phyloP scores from a whole-genome alignment of 2,888 invertebrate species.

The Pterostichus niger region DNA sequence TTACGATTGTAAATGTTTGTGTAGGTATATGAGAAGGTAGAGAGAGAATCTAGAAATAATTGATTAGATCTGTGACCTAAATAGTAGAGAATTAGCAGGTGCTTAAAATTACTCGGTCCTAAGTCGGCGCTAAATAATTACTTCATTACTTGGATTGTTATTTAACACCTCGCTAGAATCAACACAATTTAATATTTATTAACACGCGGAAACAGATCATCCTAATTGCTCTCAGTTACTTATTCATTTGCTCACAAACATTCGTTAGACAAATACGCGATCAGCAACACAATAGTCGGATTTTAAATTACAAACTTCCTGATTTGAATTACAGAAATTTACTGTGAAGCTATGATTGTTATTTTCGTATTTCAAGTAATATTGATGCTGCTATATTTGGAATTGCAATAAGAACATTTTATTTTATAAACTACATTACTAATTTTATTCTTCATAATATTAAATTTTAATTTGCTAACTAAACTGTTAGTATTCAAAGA shows the following conservation, averaged over 20 bases:
- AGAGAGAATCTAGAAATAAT: constrained; percentile 18
- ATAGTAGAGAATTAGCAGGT: constrained; percentile 38
- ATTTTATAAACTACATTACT: no score
- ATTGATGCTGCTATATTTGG: no score
- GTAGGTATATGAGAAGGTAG: neutral
- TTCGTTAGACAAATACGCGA: neutral
- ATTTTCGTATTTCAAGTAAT: no score
- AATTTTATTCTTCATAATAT: no score
- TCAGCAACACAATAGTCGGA: no score
- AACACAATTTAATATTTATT: constrained; percentile 48
- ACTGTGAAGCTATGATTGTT: no score
- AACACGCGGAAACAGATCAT: constrained; percentile 39
- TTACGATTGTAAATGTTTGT: neutral
- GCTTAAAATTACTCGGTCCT: constrained; percentile 43
- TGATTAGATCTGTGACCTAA: constrained; percentile 32
- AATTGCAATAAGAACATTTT: no score
- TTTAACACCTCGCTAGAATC: constrained; percentile 22
- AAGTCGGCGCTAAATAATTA: constrained; percentile 49
- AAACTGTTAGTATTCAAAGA: no score
- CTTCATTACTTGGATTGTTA: constrained; percentile 49
- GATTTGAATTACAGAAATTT: no score
- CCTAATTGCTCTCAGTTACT: constrained; percentile 19
- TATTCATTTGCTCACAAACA: constrained; percentile 27
- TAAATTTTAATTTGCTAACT: no score
- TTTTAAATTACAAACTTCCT: no score